phyloP scores from a whole-genome alignment of 2,888 invertebrate species.

The Acheta domesticus region DNA sequence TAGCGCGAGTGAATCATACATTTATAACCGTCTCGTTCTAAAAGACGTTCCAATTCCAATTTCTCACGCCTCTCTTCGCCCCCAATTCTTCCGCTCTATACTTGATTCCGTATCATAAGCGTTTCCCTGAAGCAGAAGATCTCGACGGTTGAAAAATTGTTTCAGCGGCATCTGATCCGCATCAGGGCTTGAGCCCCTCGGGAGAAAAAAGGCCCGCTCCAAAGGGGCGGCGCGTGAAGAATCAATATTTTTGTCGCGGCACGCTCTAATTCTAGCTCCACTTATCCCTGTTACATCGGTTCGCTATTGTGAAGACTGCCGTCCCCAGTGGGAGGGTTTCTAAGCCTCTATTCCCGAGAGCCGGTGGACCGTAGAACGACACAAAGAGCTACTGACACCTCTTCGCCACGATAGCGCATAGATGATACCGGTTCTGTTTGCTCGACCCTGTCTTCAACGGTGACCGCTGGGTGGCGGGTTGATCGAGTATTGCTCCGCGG shows the following conservation, averaged over 20 bases:
- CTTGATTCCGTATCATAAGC: no score
- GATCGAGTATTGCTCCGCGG: no score
- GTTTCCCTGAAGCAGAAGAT: not conserved
- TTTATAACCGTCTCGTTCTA: no score
- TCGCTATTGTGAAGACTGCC: not conserved
- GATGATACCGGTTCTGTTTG: not conserved
- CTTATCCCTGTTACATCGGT: constrained; percentile 8
- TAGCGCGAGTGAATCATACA: no score
- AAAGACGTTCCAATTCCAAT: no score
- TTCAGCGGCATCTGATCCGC: not conserved
- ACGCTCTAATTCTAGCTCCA: not conserved
- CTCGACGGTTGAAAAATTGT: not conserved
- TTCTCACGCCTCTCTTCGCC: no score
- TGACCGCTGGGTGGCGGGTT: no score
- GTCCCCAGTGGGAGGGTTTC: not conserved
- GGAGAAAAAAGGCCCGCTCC: not conserved
- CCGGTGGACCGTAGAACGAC: not conserved
- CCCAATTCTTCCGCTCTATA: no score
- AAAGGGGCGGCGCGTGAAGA: not conserved
- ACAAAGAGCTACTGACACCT: not conserved
- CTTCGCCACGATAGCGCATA: not conserved
- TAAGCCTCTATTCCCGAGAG: not conserved
- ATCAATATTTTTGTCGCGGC: constrained; percentile 6
- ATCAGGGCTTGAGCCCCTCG: not conserved
- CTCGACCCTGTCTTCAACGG: not conserved